phyloP scores from a whole-genome alignment of 2,888 invertebrate species.

The Drosophila paranaensis region DNA sequence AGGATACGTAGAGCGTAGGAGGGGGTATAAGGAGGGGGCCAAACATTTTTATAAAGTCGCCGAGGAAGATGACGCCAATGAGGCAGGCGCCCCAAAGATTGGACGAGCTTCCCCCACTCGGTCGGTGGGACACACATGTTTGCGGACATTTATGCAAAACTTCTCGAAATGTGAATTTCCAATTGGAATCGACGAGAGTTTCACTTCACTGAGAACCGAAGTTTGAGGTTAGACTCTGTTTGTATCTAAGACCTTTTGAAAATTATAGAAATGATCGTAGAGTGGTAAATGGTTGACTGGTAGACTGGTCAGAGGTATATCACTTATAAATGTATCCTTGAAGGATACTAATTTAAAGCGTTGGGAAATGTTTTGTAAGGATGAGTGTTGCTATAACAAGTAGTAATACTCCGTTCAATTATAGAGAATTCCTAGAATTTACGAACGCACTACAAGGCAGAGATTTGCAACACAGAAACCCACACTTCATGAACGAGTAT shows the following conservation, averaged over 20 bases:
- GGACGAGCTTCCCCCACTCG: neutral
- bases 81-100: conserved; percentile 35
- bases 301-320: neutral
- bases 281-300: neutral
- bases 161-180: conserved; percentile 45
- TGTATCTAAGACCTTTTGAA: neutral
- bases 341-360: neutral
- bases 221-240: conserved; percentile 9
- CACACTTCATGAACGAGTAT: too few species aligned
- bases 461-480: too few species aligned
- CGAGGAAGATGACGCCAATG: conserved; percentile 65
- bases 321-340: too few species aligned
- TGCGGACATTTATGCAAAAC: conserved; percentile 79
- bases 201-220: conserved; percentile 4
- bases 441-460: too few species aligned
- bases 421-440: too few species aligned
- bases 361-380: conserved; percentile 7
- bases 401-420: too few species aligned
- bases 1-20: too few species aligned
- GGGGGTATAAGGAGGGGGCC: conserved; percentile 15
- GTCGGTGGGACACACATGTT: conserved; percentile 68
- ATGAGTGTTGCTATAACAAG: neutral
- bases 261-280: neutral
- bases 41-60: conserved; percentile 81
- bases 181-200: conserved; percentile 23